Percentiles rank a stretch among this genome's conserved stretches.
Conservation (phyloP, 2,113 vertebrate species). For the Ictidomys tridecemlineatus region DNA sequence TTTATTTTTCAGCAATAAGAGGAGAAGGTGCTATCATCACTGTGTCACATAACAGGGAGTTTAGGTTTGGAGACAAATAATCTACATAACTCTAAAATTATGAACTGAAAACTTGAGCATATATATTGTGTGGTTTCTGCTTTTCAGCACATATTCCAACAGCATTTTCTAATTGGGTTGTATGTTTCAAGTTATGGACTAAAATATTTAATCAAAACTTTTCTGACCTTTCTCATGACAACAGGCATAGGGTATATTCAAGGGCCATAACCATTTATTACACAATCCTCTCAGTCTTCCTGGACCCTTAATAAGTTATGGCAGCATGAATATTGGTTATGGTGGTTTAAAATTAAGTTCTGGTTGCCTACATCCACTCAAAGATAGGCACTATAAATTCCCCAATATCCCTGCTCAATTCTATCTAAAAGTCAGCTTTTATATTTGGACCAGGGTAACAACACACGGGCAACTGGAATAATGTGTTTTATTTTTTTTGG, state of each 20-base stretch:
- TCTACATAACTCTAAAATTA: background rate
- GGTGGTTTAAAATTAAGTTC: constrained; percentile 33
- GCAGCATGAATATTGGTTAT: background rate
- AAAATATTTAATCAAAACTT: constrained; percentile 45
- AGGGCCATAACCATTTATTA: background rate
- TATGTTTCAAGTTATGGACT: constrained; percentile 49
- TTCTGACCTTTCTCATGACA: background rate
- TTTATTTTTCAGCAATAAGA: background rate
- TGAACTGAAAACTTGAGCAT: constrained; percentile 1
- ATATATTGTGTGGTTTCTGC: background rate
- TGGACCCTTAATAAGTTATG: background rate
- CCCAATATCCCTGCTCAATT: background rate
- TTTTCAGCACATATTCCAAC: constrained; percentile 50
- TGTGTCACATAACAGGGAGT: background rate
- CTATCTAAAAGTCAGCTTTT: background rate
- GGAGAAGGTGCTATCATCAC: background rate
- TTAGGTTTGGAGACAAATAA: background rate
- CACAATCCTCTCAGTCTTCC: background rate
- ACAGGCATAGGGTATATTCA: background rate
- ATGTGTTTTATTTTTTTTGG: background rate
- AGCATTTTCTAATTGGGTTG: constrained; percentile 26
- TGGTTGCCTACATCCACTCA: background rate
- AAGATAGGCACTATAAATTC: background rate
- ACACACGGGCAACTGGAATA: background rate
- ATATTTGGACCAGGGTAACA: background rate